Base-by-base conservation (phyloP, 2,888 invertebrate species). In the Himalopsyche japonica region DNA sequence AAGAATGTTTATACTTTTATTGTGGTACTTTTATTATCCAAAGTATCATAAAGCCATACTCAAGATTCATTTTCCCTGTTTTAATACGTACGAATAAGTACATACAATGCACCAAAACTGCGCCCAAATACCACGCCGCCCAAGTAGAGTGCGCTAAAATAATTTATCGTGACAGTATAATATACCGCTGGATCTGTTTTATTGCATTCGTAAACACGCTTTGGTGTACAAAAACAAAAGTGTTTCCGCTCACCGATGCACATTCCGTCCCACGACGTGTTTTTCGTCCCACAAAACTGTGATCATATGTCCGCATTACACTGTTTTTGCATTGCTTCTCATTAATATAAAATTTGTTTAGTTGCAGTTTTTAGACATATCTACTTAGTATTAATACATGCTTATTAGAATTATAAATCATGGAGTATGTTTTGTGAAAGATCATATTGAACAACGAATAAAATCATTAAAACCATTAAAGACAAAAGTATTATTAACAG, bases 171-270 rank as follows among this genome's bases (percentile, higher is more conserved):
- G 76, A 81, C 81, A 76, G 77, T 49, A 81, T 83, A 85, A 85
- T 81, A 82, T 79, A 78, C 77, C 64, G 80, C 76, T 81, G 84
- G 70, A 48, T 43, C 47, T 83, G 80, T 82, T 85, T 85, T 85
- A 83, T 85, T 85, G 83, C 85, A 82, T 84, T 82, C 82, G 85
- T 80, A 70, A 80, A 81, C 83, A 85, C 76, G 79, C 79, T 47
- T 57, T 80, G 34, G 24, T 64, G 82, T 57, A 82, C 76, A 84
- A 83, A 83, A 79, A 82, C 48, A 81, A 77, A 84, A 84, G 70
- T 43, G 80, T 76, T 78, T 83, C 81, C 83, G 85, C 83, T 81
- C 77, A 83, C 83, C 85, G 47, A 57, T 77, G 84, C 81, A 81
- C 77, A 81, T 76, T 70, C 70, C 70, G 70, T 70, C 70, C 70